phyloP scores from a whole-genome alignment of 2,113 vertebrate genomes.

The Serinus canaria region DNA sequence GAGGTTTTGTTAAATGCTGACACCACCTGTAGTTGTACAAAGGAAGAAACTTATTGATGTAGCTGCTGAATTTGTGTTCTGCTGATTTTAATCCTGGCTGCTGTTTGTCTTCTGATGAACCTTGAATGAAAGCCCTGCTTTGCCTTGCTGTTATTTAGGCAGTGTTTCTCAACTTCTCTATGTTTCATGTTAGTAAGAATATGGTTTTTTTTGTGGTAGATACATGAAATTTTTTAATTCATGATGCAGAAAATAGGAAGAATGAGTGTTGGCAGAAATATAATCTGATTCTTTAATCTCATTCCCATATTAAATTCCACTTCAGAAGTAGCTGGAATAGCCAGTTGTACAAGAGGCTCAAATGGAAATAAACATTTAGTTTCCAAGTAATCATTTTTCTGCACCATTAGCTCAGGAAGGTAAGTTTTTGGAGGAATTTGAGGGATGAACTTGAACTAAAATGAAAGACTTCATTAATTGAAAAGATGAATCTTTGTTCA shows the following conservation, averaged over 20 bases:
- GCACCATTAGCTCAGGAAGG: not conserved
- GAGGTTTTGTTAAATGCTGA: not conserved
- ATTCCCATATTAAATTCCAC: not conserved
- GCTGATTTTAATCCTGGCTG: not conserved
- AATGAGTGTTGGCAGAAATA: not conserved
- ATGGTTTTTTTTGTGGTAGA: not conserved
- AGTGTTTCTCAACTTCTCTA: not conserved
- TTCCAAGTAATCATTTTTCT: not conserved
- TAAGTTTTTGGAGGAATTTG: not conserved
- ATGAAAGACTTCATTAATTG: not conserved
- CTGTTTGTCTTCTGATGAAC: not conserved
- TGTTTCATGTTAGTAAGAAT: not conserved
- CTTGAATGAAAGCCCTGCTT: not conserved
- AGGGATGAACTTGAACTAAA: not conserved
- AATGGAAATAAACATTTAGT: not conserved
- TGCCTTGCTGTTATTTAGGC: not conserved
- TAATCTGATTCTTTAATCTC: not conserved
- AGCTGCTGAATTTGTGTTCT: not conserved
- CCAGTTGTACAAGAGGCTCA: not conserved
- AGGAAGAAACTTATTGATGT: not conserved
- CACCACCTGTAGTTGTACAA: not conserved
- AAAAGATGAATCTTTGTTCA: not conserved
- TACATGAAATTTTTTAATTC: not conserved
- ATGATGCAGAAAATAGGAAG: not conserved
- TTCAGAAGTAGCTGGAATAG: not conserved